phyloP scores from a whole-genome alignment of 23 tunicate genomes.

The Styela plicata region DNA sequence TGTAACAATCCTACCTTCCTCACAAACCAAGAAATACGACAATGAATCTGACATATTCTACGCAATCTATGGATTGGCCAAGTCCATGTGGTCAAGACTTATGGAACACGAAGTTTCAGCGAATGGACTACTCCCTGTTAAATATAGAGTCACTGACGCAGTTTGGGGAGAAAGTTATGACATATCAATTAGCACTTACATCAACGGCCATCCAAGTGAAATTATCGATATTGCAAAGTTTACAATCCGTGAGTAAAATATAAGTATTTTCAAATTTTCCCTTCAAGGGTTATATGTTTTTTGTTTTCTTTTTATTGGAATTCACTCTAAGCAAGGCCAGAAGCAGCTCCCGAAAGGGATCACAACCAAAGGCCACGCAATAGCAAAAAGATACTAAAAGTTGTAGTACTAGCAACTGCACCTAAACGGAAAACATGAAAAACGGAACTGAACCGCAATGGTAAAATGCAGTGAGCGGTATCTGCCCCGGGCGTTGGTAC shows the following conservation, averaged over 20 bases:
- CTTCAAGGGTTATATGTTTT: too few species aligned
- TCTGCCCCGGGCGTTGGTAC: too few species aligned
- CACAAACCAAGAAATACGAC: background rate
- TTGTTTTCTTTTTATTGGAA: too few species aligned
- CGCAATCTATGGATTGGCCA: background rate
- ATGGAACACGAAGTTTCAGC: background rate
- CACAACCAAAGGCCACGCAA: too few species aligned
- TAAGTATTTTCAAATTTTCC: too few species aligned
- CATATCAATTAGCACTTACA: background rate
- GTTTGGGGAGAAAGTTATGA: slow-evolving; percentile 39
- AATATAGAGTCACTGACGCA: slow-evolving; percentile 22
- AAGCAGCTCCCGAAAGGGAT: too few species aligned
- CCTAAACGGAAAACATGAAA: too few species aligned
- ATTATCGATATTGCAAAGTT: slow-evolving; percentile 1
- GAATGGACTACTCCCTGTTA: background rate
- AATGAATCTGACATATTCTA: background rate
- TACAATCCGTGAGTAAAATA: slow-evolving; percentile 46
- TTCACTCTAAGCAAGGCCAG: too few species aligned
- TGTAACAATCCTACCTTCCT: background rate
- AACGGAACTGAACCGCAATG: too few species aligned
- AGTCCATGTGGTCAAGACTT: background rate
- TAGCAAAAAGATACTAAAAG: too few species aligned
- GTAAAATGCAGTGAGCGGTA: too few species aligned
- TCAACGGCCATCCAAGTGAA: slow-evolving; percentile 27
- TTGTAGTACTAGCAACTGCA: too few species aligned